Percentiles rank a stretch among this genome's conserved stretches.
phyloP scores from a whole-genome alignment of 2,888 invertebrate genomes.

The Sarcophaga subvicina region DNA sequence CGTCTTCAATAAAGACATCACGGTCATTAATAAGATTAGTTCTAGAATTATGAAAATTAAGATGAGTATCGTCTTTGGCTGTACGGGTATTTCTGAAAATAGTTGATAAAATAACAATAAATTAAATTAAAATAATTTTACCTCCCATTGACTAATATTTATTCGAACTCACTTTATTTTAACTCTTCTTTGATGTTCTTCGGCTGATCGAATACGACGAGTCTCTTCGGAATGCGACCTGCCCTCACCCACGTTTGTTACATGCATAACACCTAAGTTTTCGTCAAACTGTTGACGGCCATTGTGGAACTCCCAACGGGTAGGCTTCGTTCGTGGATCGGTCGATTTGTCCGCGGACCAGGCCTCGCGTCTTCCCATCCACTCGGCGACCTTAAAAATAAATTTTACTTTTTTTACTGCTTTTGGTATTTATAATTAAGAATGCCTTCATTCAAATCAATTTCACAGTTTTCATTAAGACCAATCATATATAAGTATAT shows the following conservation, averaged over 20 bases:
- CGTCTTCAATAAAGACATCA: conserved; percentile 80
- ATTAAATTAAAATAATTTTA: background rate
- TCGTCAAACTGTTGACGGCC: conserved; percentile 83
- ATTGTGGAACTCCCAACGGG: conserved; percentile 88
- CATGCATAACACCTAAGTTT: conserved; percentile 75
- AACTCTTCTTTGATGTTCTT: conserved; percentile 79
- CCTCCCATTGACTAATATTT: background rate
- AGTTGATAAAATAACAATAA: background rate
- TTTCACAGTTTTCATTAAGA: too few species aligned
- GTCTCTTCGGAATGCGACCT: conserved; percentile 68
- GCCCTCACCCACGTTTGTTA: conserved; percentile 70
- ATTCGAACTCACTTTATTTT: conserved; percentile 77
- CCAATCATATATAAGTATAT: too few species aligned
- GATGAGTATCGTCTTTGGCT: conserved; percentile 80
- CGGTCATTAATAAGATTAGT: conserved; percentile 81
- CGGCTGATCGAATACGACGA: conserved; percentile 77
- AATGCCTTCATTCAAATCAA: too few species aligned
- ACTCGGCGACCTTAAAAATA: conserved; percentile 84
- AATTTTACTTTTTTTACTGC: background rate
- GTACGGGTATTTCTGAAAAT: conserved; percentile 77
- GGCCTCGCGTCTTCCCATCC: conserved; percentile 90
- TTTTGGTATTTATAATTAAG: too few species aligned
- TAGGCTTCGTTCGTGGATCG: conserved; percentile 86
- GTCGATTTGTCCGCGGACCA: conserved; percentile 90
- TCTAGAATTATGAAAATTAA: conserved; percentile 81